These are phyloP conservation scores for Bradynema listronoti DNA, from an alignment of 1,140 invertebrate genomes.

Conservation along the genomic window DNA sequence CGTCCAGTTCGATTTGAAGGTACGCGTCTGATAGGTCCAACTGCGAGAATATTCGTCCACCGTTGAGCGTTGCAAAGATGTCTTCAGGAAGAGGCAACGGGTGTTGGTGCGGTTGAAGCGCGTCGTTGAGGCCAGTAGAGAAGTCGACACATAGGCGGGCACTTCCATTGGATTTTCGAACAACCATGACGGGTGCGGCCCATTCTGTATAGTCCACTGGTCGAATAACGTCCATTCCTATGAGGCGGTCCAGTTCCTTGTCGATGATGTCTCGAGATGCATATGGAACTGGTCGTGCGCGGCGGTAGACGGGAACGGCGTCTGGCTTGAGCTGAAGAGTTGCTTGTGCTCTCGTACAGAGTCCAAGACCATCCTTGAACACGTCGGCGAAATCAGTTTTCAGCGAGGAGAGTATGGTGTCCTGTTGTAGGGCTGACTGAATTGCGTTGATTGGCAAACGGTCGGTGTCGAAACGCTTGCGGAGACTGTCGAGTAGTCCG, in stretches of 20 bases:
- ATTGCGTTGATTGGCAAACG: too few species aligned
- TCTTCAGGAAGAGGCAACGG: slow-evolving; percentile 44
- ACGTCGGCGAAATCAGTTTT: too few species aligned
- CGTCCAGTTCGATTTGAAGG: slow-evolving; percentile 35
- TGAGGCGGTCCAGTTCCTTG: slow-evolving; percentile 46
- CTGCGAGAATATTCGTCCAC: slow-evolving; percentile 32
- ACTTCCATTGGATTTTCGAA: slow-evolving; percentile 57
- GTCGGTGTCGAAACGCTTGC: too few species aligned
- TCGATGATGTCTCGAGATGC: slow-evolving; percentile 41
- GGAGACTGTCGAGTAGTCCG: too few species aligned
- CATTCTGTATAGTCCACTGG: slow-evolving; percentile 57
- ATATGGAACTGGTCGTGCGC: slow-evolving; percentile 44
- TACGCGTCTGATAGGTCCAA: slow-evolving; percentile 40
- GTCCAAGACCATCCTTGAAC: too few species aligned
- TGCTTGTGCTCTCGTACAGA: too few species aligned
- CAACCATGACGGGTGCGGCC: slow-evolving; percentile 59
- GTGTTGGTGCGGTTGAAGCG: slow-evolving; percentile 26
- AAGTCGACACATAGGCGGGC: slow-evolving; percentile 57
- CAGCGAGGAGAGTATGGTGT: too few species aligned
- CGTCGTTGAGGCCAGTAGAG: slow-evolving; percentile 48
- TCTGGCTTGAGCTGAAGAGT: too few species aligned
- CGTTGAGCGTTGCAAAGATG: slow-evolving; percentile 29
- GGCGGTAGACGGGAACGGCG: slow-evolving; percentile 27
- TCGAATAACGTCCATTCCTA: slow-evolving; percentile 37
- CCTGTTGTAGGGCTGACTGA: too few species aligned